These are phyloP conservation scores for Pelmatolapia mariae DNA, from an alignment of 2,113 vertebrate genomes.

Conservation along the genomic window DNA sequence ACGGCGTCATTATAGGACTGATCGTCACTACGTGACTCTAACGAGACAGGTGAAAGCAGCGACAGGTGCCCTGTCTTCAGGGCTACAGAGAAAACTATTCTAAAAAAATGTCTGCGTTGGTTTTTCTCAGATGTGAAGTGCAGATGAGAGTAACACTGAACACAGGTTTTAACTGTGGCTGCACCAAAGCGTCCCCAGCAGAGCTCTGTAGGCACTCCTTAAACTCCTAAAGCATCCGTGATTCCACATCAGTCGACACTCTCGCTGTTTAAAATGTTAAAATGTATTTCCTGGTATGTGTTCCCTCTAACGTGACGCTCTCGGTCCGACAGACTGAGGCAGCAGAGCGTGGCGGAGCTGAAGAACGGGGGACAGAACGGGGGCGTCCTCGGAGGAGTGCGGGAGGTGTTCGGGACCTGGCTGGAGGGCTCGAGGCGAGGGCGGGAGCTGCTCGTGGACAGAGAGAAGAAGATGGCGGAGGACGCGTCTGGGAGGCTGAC, in stretches of 20 bases:
- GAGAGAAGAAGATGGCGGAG: slow-evolving; percentile 62
- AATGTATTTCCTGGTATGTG: neutral
- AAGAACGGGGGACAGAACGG: slow-evolving; percentile 73
- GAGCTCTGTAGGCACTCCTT: neutral
- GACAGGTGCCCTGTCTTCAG: neutral
- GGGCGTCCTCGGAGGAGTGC: slow-evolving; percentile 20
- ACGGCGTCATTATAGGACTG: neutral
- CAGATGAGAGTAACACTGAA: neutral
- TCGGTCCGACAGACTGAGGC: slow-evolving; percentile 29
- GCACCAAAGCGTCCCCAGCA: neutral
- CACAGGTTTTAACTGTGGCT: neutral
- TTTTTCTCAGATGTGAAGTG: neutral
- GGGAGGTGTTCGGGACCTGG: slow-evolving; percentile 73
- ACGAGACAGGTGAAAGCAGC: neutral
- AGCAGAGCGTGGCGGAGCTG: slow-evolving; percentile 61
- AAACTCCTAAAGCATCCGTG: neutral
- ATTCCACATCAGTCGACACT: neutral
- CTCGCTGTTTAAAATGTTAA: neutral
- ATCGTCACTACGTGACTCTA: neutral
- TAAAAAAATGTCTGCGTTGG: neutral
- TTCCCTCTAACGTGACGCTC: neutral
- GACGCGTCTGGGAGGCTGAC: slow-evolving; percentile 75
- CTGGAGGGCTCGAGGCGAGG: slow-evolving; percentile 70
- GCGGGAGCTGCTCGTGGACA: slow-evolving; percentile 75
- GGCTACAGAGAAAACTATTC: neutral